Evolutionary conservation across 2,888 invertebrate genomes (phyloP), one percentile per base, ranked within the genome.

Genomic region (Caenorhabditis angaria): DNA sequence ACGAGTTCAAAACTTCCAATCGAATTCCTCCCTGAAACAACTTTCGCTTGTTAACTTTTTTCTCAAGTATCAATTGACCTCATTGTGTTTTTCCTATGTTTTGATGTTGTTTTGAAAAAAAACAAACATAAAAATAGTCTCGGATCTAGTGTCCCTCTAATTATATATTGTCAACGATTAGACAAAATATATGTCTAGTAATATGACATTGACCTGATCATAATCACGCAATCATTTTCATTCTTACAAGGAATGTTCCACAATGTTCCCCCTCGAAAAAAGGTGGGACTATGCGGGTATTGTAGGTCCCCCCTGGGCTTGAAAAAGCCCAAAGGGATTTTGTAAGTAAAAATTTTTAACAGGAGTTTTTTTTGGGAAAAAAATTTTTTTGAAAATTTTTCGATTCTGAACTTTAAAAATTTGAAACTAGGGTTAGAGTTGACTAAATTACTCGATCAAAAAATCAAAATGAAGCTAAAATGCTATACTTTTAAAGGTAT

Each of bases 11-110:
- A 65, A 97, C 91, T 88, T 95, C 93, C 68, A 96, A 89, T 85
- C 93, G 93, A 88, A 93, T 95, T 60, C 95, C 95, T 78, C 96
- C 96, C 95, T 95, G 89, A 32, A 35, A 62, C 24, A 57, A 29
- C 32, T 28, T 53, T 50, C n/a, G n/a, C n/a, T n/a, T n/a, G 57
- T 62, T 55, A 27, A 54, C 35, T 54, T 28, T 47, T 48, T 8
- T 61, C 14, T 62, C 47, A 27, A 53, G n/a, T 20, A 51, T 41
- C 50, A 50, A 47, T 65, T 61, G 41, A 51, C 59, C 41, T 25
- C 41, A 32, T 58, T 59, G 50, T 68, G 54, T 55, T 55, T 66
- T 56, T 66, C 22, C 59, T 35, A 56, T 47, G 22, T 18, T 50
- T 54, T 59, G 12, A 10, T 59, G 58, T 58, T 20, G n/a, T 56